Base-by-base conservation (phyloP, 2,797 vertebrate genomes). In the Scomberomorus guttatus region DNA sequence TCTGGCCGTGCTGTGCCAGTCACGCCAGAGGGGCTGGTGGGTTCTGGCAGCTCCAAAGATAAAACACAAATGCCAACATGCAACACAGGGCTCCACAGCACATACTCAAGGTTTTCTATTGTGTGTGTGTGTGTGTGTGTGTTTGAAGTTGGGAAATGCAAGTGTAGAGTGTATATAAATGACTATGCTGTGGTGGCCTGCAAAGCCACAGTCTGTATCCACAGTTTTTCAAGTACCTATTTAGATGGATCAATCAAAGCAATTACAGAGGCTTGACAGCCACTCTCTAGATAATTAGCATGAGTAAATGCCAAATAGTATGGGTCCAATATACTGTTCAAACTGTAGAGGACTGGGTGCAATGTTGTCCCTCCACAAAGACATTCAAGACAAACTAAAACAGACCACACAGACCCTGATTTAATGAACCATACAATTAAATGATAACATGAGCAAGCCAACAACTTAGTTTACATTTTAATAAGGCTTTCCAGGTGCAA, bases 161-260 rank as follows among this genome's bases (percentile, higher is more conserved):
- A 71, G 58, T 42, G 42, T 25, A 59, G 59, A 70, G 10, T 60
- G 39, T 79, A 42, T 74, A 60, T 66, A 78, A 65, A 82, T 63
- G 62, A 58, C 51, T 58, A 37, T 42, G 25, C 42, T 68, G 76
- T 59, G 69, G 29, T 59, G 73, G 42, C 54, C 57, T 68, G 58
- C 68, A 82, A 87, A 88, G 84, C 80, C 52, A 48, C 74, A 60
- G 34, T 73, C 39, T 80, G 63, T 62, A 87, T 78, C 72, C 70
- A 62, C 57, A 57, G 77, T 75, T 63, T 83, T 87, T 89, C 65
- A 90, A 89, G 79, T 29, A 58, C 65, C 56, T 90, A 80, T 90
- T 91, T 71, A 79, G 75, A 93, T 81, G 79, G 70, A 89, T 91
- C 88, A 91, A 87, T 93, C 83, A 90, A 79, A 89, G 85, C 82